These are phyloP conservation scores for Pseudochirops cupreus DNA, from an alignment of 2,797 vertebrate genomes.

Conservation along the genomic window DNA sequence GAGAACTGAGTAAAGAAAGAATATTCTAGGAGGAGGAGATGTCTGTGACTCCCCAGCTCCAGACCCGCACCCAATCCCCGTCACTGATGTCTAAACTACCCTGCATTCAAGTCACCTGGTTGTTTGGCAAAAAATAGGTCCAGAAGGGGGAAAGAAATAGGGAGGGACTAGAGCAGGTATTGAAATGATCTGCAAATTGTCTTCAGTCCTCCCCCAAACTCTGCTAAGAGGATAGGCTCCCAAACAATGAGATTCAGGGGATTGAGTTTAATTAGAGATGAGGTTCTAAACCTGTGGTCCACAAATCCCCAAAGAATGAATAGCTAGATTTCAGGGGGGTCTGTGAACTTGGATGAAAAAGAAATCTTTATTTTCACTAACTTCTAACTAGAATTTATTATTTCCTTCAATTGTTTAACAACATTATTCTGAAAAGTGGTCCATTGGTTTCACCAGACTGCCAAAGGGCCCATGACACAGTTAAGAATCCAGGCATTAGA, in stretches of 20 bases:
- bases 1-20: conserved; percentile 29
- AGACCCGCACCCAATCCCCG: neutral
- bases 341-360: neutral
- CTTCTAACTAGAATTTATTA: neutral
- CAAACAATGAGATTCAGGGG: neutral
- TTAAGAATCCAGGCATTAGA: neutral
- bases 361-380: neutral
- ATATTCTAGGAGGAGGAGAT: conserved; percentile 9
- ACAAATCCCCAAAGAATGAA: neutral
- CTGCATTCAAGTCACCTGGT: conserved; percentile 68
- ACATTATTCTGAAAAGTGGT: neutral
- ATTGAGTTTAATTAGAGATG: neutral
- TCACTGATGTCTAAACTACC: conserved; percentile 6
- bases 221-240: neutral
- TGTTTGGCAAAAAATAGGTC: neutral
- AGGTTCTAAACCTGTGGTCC: neutral
- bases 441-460: neutral
- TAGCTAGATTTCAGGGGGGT: neutral
- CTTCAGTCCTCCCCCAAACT: neutral
- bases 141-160: conserved; percentile 27
- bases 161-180: neutral
- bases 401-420: neutral
- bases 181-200: neutral
- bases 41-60: neutral
- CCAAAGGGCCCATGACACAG: neutral